These are phyloP conservation scores for Galaxea fascicularis DNA, from an alignment of 92 coral and sea anemone genomes.

Conservation along the genomic window DNA sequence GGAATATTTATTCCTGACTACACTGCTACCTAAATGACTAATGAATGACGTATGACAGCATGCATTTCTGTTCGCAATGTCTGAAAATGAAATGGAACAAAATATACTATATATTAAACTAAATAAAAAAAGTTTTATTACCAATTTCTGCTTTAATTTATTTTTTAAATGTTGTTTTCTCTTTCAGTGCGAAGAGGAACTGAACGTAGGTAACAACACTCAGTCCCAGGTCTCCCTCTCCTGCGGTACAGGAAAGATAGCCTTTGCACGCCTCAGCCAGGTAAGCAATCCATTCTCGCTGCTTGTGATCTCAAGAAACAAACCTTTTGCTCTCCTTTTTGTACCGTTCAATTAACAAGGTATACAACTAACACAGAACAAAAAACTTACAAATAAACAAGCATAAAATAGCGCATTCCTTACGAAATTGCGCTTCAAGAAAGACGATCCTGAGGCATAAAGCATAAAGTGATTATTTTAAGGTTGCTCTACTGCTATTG, in stretches of 20 bases:
- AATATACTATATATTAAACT: too few relatives aligned
- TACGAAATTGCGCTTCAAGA: too few relatives aligned
- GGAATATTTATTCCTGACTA: too few relatives aligned
- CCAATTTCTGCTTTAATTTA: background rate
- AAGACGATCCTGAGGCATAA: too few relatives aligned
- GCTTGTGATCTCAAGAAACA: background rate
- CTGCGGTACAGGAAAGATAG: slow-evolving; percentile 8
- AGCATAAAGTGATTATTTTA: too few relatives aligned
- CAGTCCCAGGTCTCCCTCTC: slow-evolving; percentile 13
- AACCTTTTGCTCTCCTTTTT: too few relatives aligned
- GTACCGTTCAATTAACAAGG: background rate
- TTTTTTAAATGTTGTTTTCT: background rate
- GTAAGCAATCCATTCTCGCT: background rate
- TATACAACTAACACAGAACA: background rate
- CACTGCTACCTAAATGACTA: too few relatives aligned
- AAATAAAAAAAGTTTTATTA: too few relatives aligned
- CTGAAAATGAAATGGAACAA: too few relatives aligned
- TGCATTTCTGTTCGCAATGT: too few relatives aligned
- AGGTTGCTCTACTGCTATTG: too few relatives aligned
- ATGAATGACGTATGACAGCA: too few relatives aligned
- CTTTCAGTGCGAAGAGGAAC: slow-evolving; percentile 13
- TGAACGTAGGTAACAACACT: slow-evolving; percentile 1
- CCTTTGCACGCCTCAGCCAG: slow-evolving; percentile 24
- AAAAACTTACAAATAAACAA: background rate
- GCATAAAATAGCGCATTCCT: background rate